Percentiles rank a stretch among this genome's conserved stretches.
phyloP scores from a whole-genome alignment of 2,113 vertebrate species.

The Brachypteracias leptosomus region DNA sequence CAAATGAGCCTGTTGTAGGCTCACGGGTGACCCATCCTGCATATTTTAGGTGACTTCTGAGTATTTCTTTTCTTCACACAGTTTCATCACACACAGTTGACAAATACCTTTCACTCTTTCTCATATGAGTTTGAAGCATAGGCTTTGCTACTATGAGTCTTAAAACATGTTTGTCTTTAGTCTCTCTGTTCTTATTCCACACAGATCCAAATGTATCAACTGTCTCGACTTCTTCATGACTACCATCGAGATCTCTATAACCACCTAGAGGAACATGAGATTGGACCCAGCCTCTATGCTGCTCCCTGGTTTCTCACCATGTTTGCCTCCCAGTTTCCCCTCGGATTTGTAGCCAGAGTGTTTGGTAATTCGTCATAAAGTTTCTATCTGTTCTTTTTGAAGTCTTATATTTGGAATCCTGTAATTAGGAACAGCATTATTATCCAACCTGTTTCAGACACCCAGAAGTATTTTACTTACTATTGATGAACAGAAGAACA shows the following conservation, averaged over 20 bases:
- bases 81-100: background rate
- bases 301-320: constrained; percentile 86
- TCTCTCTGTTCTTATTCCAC: background rate
- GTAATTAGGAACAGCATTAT: background rate
- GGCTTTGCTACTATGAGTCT: background rate
- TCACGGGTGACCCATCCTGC: background rate
- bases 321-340: constrained; percentile 83
- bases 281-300: constrained; percentile 83
- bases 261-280: constrained; percentile 82
- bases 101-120: background rate
- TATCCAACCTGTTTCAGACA: background rate
- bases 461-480: background rate
- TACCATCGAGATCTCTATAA: constrained; percentile 82
- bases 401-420: background rate
- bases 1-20: background rate
- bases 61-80: background rate
- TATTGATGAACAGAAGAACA: background rate
- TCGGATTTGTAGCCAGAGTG: constrained; percentile 83
- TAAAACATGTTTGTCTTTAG: background rate
- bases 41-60: background rate
- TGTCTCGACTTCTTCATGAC: constrained; percentile 83
- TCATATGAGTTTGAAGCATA: background rate
- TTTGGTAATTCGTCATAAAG: constrained; percentile 73
- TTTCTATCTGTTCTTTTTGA: background rate
- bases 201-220: constrained; percentile 87